phyloP scores from a whole-genome alignment of 2,113 vertebrate genomes.

The Podilymbus podiceps region DNA sequence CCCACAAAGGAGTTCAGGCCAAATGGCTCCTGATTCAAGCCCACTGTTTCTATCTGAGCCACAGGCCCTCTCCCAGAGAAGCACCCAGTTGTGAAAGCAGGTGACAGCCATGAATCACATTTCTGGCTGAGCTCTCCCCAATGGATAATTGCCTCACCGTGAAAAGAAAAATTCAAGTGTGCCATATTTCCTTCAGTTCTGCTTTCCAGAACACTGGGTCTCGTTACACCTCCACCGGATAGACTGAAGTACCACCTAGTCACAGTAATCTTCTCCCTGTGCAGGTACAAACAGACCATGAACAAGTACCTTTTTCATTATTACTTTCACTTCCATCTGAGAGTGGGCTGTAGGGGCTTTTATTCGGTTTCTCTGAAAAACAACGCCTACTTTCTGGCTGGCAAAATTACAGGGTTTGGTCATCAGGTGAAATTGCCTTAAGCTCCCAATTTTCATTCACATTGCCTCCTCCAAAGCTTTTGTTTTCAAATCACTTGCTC shows the following conservation, averaged over 20 bases:
- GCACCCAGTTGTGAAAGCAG: not conserved
- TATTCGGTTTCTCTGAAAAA: not conserved
- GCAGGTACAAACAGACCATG: not conserved
- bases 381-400: not conserved
- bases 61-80: not conserved
- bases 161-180: not conserved
- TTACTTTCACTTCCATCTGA: not conserved
- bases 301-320: constrained; percentile 3
- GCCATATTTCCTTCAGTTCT: not conserved
- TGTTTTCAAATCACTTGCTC: not conserved
- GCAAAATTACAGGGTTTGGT: constrained; percentile 32
- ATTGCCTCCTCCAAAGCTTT: not conserved
- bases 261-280: not conserved
- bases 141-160: not conserved
- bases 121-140: not conserved
- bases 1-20: not conserved
- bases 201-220: not conserved
- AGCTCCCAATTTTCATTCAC: not conserved
- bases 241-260: not conserved
- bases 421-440: not conserved
- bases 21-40: not conserved
- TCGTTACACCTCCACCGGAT: not conserved
- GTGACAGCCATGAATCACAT: not conserved
- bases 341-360: not conserved
- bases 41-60: not conserved